Conservation (phyloP, 2,113 vertebrate species). For the Zosterops pallidus region DNA sequence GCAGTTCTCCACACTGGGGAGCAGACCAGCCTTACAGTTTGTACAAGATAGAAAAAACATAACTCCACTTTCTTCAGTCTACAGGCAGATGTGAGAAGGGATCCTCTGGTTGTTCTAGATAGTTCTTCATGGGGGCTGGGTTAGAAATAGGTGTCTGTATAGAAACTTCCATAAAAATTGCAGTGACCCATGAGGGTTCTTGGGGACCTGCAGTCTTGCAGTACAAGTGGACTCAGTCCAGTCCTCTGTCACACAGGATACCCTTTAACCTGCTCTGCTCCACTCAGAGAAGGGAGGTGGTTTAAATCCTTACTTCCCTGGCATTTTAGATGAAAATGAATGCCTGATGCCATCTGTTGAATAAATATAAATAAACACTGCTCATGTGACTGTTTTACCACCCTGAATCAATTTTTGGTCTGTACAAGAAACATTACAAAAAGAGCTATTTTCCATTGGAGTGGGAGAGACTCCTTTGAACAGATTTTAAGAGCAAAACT, state of each 20-base stretch:
- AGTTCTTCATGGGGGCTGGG: not conserved
- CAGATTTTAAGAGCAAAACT: not conserved
- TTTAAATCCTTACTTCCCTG: not conserved
- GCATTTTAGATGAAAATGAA: not conserved
- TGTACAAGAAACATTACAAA: not conserved
- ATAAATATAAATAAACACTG: not conserved
- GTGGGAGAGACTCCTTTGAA: not conserved
- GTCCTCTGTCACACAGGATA: not conserved
- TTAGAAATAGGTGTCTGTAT: not conserved
- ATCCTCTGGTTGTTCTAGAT: not conserved
- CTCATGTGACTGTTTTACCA: not conserved
- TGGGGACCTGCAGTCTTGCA: not conserved
- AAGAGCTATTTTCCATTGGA: not conserved
- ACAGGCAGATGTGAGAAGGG: rapidly evolving
- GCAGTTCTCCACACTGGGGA: rapidly evolving
- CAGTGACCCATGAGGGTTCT: not conserved
- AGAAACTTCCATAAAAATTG: not conserved
- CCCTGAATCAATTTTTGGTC: not conserved
- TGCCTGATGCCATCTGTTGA: not conserved
- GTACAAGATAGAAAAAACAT: not conserved
- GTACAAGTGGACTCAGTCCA: not conserved
- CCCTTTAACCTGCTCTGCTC: not conserved
- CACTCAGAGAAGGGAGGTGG: not conserved
- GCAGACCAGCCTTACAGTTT: not conserved
- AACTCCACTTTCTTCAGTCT: not conserved